Base-by-base conservation (phyloP, 2,888 invertebrate genomes). In the Drosophila demipolita region DNA sequence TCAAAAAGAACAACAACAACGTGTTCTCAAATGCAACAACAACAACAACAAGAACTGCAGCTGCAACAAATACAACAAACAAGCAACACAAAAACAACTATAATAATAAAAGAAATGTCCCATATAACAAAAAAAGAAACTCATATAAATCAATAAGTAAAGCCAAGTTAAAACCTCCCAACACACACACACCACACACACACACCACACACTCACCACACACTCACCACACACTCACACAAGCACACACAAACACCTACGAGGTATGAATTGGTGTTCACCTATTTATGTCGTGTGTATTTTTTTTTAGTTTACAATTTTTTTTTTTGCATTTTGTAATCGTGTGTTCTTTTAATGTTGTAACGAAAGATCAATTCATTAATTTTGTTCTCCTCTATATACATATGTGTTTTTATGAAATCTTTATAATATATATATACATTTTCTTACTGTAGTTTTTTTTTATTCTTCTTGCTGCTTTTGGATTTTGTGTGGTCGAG, bases 391-490 rank as follows among this genome's bases (percentile, higher is more conserved):
- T 59, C 42, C 54, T 70, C 48, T 75, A 53, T 63, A 63, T 52
- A 67, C 48, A 53, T 64, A 58, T 17, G 20, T 54, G 17, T 75
- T 20, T 48, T 71, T 48, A 49, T 52, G 53, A 53, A 62, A 71
- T 54, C 50, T 38, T 29, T 58, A 64, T 68, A 52, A 52, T 55
- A 42, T 33, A 50, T 52, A 60, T 60, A 68, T 57, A 68, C 35
- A 67, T 52, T 45, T 65, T 52, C 33, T 65, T 68, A 62, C n/a
- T 50, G 81, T 81, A 81, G 78, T 65, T 62, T 49, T 61, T 67
- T 26, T 26, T 26, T 9, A 33, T 49, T 65, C 57, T 70, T 49
- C 68, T 82, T 77, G 82, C 85, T 85, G 85, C 87, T 81, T 87
- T 80, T 68, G 66, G 50, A 57, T 63, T 72, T 17, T 26, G 15